A percentile compares a stretch with the other conserved stretches of the same genome.
phyloP scores from a whole-genome alignment of 2,888 invertebrate genomes.

The Hirudinaria manillensis region DNA sequence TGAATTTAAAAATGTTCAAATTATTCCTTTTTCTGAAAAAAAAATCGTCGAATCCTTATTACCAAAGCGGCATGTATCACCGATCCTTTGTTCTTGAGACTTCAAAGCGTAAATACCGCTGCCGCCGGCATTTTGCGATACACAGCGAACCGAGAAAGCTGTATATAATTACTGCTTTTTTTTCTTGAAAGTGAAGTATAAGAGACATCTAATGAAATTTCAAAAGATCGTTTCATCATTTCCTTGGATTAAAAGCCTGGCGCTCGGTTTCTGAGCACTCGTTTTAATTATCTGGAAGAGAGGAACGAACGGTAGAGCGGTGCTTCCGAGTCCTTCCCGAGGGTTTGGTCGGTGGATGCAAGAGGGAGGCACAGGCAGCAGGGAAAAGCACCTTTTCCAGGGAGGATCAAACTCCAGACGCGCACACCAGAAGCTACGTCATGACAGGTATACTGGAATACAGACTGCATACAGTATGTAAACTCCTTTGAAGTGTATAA shows the following conservation, averaged over 20 bases:
- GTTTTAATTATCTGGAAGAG: conserved; percentile 8
- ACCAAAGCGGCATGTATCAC: conserved; percentile 19
- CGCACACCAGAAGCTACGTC: neutral
- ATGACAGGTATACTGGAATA: neutral
- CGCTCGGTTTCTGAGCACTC: conserved; percentile 9
- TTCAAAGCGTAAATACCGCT: conserved; percentile 19
- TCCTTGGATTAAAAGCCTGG: conserved; percentile 2
- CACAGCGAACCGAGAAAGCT: conserved; percentile 18
- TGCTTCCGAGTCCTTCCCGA: neutral
- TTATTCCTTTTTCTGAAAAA: conserved; percentile 10
- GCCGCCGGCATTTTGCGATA: conserved; percentile 19
- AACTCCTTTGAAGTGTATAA: conserved; percentile 22
- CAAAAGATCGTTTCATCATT: conserved; percentile 19
- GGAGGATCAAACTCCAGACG: no score
- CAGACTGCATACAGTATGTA: conserved; percentile 19
- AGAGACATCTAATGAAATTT: conserved; percentile 19
- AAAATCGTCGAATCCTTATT: conserved; percentile 18
- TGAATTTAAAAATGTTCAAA: conserved; percentile 14
- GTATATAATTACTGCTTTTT: conserved; percentile 18
- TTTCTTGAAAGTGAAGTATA: conserved; percentile 15
- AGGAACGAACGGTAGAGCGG: neutral
- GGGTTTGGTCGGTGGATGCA: conserved; percentile 3
- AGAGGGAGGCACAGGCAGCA: neutral
- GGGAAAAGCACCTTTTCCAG: neutral
- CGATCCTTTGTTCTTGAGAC: conserved; percentile 16